Percentiles rank a stretch among this genome's conserved stretches.
phyloP scores from a whole-genome alignment of 2,113 vertebrate species.

The Tamias sibiricus region DNA sequence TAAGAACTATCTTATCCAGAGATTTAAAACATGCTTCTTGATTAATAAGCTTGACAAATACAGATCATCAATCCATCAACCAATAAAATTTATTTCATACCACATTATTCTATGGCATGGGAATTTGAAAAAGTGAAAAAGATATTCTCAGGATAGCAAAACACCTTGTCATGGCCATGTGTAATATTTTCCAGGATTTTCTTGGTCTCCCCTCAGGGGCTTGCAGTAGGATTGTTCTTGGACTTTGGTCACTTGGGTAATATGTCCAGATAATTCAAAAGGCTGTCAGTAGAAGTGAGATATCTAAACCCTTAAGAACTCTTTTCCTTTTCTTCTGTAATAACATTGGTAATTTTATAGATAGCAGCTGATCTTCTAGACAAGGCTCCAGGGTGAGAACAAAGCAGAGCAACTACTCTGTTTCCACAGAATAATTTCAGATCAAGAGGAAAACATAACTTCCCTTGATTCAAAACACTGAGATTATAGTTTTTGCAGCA shows the following conservation, averaged over 20 bases:
- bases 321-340: not conserved
- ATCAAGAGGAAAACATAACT: not conserved
- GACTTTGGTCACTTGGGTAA: not conserved
- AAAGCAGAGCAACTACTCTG: not conserved
- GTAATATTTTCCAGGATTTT: fast-evolving
- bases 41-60: conserved; percentile 8
- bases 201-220: not conserved
- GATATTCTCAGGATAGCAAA: not conserved
- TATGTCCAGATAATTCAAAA: not conserved
- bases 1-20: not conserved
- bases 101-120: not conserved
- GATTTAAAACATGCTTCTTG: conserved; percentile 38
- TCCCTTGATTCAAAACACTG: not conserved
- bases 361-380: not conserved
- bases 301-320: not conserved
- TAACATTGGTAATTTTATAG: not conserved
- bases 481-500: not conserved
- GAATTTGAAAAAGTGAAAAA: not conserved
- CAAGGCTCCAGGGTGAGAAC: not conserved
- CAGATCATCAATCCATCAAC: not conserved
- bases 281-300: not conserved
- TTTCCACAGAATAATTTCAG: not conserved
- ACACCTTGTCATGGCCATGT: too few species aligned
- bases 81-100: not conserved
- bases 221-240: not conserved